Evolutionary conservation across 2,113 vertebrate species (phyloP).

Genomic region (Entelurus aequoreus): DNA sequence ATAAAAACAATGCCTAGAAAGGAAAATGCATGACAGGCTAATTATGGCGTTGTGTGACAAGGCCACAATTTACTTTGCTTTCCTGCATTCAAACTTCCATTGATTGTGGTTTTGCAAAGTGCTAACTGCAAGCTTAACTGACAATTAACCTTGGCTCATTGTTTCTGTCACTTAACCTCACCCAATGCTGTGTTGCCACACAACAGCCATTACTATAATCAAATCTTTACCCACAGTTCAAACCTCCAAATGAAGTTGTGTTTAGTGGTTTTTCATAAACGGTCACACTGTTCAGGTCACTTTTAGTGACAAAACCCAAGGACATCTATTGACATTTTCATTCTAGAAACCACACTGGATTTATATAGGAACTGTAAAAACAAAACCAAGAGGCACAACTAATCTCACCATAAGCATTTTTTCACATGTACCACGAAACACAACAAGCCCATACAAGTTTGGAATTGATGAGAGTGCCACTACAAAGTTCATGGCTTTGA

Average conservation of each 20-base stretch:
- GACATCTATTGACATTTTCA: neutral
- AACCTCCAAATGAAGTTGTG: slow-evolving; percentile 1
- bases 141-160: slow-evolving; percentile 12
- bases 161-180: slow-evolving; percentile 17
- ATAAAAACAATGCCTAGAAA: slow-evolving; percentile 27
- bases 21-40: slow-evolving; percentile 26
- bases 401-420: slow-evolving; percentile 54
- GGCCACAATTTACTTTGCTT: slow-evolving; percentile 1
- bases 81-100: slow-evolving; percentile 9
- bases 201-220: slow-evolving; percentile 2
- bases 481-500: slow-evolving; percentile 73
- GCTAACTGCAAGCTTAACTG: slow-evolving; percentile 1
- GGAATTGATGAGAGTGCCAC: slow-evolving; percentile 71
- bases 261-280: neutral
- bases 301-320: neutral
- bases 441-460: slow-evolving; percentile 73
- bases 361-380: slow-evolving; percentile 15
- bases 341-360: slow-evolving; percentile 11
- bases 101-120: slow-evolving; percentile 5
- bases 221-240: neutral
- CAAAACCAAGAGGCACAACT: slow-evolving; percentile 35
- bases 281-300: neutral
- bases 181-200: slow-evolving; percentile 8
- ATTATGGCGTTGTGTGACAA: slow-evolving; percentile 7
- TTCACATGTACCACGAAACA: slow-evolving; percentile 62